Evolutionary conservation across 2,797 vertebrate species (phyloP).

Genomic region (Limosa lapponica): DNA sequence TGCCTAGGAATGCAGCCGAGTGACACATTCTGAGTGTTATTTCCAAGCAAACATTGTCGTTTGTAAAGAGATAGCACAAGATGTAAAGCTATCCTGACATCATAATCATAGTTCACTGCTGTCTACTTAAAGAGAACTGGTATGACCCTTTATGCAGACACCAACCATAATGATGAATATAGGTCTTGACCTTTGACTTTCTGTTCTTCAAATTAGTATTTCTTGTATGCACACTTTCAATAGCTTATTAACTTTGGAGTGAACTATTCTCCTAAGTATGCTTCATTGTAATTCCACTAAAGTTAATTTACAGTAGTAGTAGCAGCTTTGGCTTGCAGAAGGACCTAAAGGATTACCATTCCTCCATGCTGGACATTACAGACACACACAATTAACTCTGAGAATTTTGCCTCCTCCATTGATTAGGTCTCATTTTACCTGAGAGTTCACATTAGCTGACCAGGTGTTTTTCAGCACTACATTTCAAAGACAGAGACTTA

Average conservation of each 20-base stretch:
- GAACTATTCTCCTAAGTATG: not conserved
- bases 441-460: not conserved
- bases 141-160: not conserved
- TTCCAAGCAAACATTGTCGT: not conserved
- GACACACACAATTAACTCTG: not conserved
- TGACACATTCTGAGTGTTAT: not conserved
- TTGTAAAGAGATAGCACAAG: not conserved
- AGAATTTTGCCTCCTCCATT: not conserved
- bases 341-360: not conserved
- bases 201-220: not conserved
- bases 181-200: not conserved
- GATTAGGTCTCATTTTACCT: not conserved
- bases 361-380: not conserved
- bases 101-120: not conserved
- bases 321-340: not conserved
- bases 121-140: not conserved
- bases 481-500: constrained; percentile 5
- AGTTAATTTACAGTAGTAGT: not conserved
- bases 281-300: not conserved
- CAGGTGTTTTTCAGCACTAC: not conserved
- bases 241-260: not conserved
- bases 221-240: not conserved
- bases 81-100: not conserved
- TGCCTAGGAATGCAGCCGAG: not conserved
- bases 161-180: not conserved